Evolutionary conservation across 2,888 invertebrate genomes (phyloP), one percentile per base, ranked within the genome.

Genomic region (Osmoderma eremita): DNA sequence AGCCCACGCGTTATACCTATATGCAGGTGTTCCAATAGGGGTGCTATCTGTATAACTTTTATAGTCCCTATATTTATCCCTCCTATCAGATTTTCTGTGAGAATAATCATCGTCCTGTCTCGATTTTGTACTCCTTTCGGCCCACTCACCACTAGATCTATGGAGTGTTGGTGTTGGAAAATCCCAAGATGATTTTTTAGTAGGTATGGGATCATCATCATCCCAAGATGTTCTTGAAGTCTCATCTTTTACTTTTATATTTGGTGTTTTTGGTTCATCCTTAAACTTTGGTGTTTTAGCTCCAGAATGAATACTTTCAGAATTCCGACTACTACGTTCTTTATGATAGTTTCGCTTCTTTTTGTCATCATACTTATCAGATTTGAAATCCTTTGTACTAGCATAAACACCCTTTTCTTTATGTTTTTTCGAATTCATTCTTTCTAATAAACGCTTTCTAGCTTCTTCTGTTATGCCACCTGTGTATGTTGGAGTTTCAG

Each of bases 401-500:
- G 90, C 86, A 78, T 89, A 89, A 0, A 92, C 88, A 22, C 91
- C 92, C 77, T 91, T 88, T 71, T 90, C 88, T 78, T 86, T 87
- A 62, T 87, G 83, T 76, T 86, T 87, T 65, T 72, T 77, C 12
- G 75, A 69, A 67, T 72, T 77, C 68, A 89, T 83, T 69, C 91
- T 85, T 76, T 91, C 89, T 36, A 90, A 82, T 77, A 93, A 85
- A 50, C 93, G 87, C 74, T 90, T 88, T 65, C 90, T 85, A 0
- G 93, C 94, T 78, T 90, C 89, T 65, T 89, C 88, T 24, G 93
- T 93, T 18, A 97, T 91, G 3, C 97, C 97, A 3, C 97, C 97
- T 0, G 97, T 95, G 77, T 97, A 90, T 0, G 97, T 93, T 0
- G 98, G 98, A 0, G 97, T 97, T 83, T 98, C 97, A 75, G 91